These are phyloP conservation scores for Oegoconia quadripuncta DNA, from an alignment of 2,888 invertebrate genomes.

Conservation along the genomic window DNA sequence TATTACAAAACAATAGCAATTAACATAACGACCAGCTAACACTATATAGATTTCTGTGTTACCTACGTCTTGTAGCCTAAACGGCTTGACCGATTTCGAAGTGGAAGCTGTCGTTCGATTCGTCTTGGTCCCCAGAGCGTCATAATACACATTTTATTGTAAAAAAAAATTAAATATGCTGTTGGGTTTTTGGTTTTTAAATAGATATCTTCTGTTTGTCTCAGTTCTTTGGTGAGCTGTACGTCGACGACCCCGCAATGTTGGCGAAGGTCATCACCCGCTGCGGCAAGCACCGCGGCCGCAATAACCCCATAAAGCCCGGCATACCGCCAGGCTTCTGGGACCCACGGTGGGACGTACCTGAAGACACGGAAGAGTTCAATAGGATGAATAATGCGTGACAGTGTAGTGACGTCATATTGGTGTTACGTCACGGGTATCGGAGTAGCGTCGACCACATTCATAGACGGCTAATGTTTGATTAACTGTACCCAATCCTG, in stretches of 20 bases:
- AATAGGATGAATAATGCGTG: conserved; percentile 55
- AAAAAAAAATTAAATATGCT: too few species aligned
- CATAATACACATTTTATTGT: not conserved
- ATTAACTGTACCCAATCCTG: too few species aligned
- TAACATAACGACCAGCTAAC: too few species aligned
- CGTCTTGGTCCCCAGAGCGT: not conserved
- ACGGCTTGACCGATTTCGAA: too few species aligned
- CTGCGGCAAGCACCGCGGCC: conserved; percentile 64
- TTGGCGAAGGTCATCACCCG: conserved; percentile 54
- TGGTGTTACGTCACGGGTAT: too few species aligned
- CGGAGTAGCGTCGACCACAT: too few species aligned
- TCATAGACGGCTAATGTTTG: too few species aligned
- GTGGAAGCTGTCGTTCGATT: not conserved
- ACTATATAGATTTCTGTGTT: too few species aligned
- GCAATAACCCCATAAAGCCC: conserved; percentile 52
- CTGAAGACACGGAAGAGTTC: conserved; percentile 62
- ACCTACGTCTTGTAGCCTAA: too few species aligned
- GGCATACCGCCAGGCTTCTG: conserved; percentile 64
- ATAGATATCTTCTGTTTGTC: not conserved
- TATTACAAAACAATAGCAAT: too few species aligned
- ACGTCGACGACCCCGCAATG: conserved; percentile 57
- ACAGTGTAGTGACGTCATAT: too few species aligned
- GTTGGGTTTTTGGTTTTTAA: not conserved
- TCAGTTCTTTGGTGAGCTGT: conserved; percentile 64
- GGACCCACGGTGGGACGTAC: conserved; percentile 67